Base-by-base conservation (phyloP, 2,113 vertebrate species). In the Nothobranchius furzeri region DNA sequence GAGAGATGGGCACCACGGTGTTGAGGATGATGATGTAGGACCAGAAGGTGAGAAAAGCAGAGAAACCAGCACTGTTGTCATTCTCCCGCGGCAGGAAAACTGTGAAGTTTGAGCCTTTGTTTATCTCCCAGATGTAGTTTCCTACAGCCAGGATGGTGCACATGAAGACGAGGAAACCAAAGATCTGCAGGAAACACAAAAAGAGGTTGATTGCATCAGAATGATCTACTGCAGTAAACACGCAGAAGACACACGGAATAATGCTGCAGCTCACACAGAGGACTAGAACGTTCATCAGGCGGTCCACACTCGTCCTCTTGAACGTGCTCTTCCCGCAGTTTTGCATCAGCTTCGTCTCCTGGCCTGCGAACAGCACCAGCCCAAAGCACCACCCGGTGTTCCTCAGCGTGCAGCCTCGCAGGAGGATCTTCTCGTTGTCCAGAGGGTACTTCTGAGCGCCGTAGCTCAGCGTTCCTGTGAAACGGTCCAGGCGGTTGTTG, bases 21-120 rank as follows among this genome's bases (percentile, higher is more conserved):
- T 99, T 99, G 75, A 99, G 93, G 86, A 98, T 96, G 90, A 99
- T 98, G 88, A 99, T 91, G 0, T 99, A 99, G 13, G 97, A 98
- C 95, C 96, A 99, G 92, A 99, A 98, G 25, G 93, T 92, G 77
- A 98, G 94, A 78, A 95, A 90, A 40, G 90, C 92, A 0, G 96
- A 98, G 73, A 94, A 91, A 10, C 66, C 15, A 0, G 95, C 78
- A 0, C 87, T 86, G 15, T 90, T 70, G 3, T 86, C 91, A 9
- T 92, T 77, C 47, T 93, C 82, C 88, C 94, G 92, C 0, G 95
- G 95, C 64, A 99, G 90, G 83, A 95, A 96, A 43, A 87, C 87
- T 1, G 91, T 96, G 91, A 98, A 96, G 70, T 91, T 72, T 55
- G 93, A 94, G 69, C 96, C 95, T 30, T 86, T 91, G 0, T 91